A percentile compares a stretch with the other conserved stretches of the same genome.
Evolutionary conservation across 2,888 invertebrate genomes (phyloP).

Genomic region (Gandaritis pyraliata): DNA sequence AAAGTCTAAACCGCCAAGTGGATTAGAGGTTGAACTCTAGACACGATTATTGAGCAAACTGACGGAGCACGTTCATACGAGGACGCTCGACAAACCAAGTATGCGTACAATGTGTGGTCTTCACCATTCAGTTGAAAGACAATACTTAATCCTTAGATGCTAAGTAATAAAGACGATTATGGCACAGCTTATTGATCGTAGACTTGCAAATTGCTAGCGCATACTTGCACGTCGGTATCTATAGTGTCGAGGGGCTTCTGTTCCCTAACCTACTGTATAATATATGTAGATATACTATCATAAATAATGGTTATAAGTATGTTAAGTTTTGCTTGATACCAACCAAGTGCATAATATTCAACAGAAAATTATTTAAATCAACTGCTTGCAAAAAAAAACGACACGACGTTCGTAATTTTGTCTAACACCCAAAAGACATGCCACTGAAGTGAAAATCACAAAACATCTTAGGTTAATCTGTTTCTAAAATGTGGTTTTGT

Average conservation of each 20-base stretch:
- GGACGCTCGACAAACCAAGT: conserved; percentile 38
- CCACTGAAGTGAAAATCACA: background rate
- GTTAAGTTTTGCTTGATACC: background rate
- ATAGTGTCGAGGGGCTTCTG: conserved; percentile 43
- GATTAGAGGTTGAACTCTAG: conserved; percentile 21
- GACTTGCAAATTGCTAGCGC: conserved; percentile 37
- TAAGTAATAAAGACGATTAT: conserved; percentile 35
- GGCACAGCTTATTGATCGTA: conserved; percentile 23
- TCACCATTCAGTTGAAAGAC: conserved; percentile 24
- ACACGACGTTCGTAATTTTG: background rate
- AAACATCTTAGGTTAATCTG: background rate
- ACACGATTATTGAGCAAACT: conserved; percentile 37
- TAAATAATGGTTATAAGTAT: background rate
- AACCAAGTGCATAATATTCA: background rate
- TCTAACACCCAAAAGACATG: too few relatives aligned
- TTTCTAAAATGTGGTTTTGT: conserved; percentile 2
- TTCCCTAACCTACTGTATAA: conserved; percentile 34
- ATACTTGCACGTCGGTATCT: conserved; percentile 43
- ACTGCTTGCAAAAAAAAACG: background rate
- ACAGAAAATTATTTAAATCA: background rate
- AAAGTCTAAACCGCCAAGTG: conserved; percentile 4
- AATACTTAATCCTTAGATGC: conserved; percentile 25
- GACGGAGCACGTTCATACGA: conserved; percentile 35
- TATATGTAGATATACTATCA: background rate
- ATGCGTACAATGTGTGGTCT: conserved; percentile 36